Percentiles rank a stretch among this genome's conserved stretches.
Evolutionary conservation across 2,888 invertebrate species (phyloP).

Genomic region (Drosophila trichaetosa): DNA sequence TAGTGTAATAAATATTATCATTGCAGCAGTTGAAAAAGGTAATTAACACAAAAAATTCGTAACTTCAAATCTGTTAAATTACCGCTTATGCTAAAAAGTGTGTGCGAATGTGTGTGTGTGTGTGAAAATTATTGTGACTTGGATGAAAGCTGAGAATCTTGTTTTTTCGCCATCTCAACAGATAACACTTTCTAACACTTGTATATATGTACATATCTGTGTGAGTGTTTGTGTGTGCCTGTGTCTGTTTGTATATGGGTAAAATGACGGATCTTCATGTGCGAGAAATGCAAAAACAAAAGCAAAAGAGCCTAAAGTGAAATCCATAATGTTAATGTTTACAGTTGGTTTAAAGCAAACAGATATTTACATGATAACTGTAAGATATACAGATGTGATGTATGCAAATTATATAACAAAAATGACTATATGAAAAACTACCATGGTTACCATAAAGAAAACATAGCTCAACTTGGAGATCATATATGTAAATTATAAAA

Average conservation of each 20-base stretch:
- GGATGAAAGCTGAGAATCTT: slow-evolving; percentile 18
- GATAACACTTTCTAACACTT: slow-evolving; percentile 25
- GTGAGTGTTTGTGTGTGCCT: not conserved
- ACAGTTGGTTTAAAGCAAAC: not conserved
- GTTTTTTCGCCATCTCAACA: slow-evolving; percentile 16
- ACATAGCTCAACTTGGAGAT: not conserved
- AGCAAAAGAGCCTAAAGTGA: slow-evolving; percentile 38
- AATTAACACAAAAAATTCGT: not conserved
- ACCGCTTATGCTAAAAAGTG: not conserved
- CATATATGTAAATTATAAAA: not conserved
- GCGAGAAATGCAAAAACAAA: slow-evolving; percentile 16
- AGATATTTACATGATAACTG: not conserved
- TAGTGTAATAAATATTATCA: slow-evolving; percentile 14
- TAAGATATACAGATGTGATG: not conserved
- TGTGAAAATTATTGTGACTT: slow-evolving; percentile 17
- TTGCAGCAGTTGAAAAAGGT: slow-evolving; percentile 14
- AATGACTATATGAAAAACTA: not conserved
- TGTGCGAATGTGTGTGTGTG: slow-evolving; percentile 4
- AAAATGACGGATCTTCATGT: slow-evolving; percentile 32
- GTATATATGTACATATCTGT: not conserved
- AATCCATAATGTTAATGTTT: slow-evolving; percentile 16
- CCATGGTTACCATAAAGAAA: too few species aligned
- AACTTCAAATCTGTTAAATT: slow-evolving; percentile 7
- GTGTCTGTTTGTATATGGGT: not conserved
- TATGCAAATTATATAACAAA: not conserved